Evolutionary conservation across 2,888 invertebrate species (phyloP).

Genomic region (Mermis nigrescens): DNA sequence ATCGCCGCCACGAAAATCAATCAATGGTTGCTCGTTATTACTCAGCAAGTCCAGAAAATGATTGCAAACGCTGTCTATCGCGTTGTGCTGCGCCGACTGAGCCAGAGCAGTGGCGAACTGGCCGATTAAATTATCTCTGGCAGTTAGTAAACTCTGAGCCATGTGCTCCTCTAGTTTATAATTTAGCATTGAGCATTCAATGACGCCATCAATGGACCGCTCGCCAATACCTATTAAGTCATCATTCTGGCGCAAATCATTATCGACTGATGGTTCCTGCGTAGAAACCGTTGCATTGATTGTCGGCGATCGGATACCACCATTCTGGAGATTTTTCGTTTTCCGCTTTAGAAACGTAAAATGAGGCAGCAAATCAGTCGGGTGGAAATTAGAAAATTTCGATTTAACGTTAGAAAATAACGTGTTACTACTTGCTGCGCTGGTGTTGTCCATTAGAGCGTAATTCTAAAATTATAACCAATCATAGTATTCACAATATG

Average conservation of each 20-base stretch:
- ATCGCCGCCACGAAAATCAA: conserved; percentile 1
- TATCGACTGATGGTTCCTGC: not conserved
- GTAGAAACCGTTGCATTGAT: not conserved
- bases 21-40: not conserved
- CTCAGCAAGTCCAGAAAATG: not conserved
- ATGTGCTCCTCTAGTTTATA: too few species aligned
- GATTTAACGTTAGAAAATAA: not conserved
- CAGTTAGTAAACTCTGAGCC: too few species aligned
- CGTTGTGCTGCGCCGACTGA: not conserved
- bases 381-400: not conserved
- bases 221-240: too few species aligned
- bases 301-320: not conserved
- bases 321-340: not conserved
- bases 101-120: not conserved
- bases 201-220: not conserved
- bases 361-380: not conserved
- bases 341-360: not conserved
- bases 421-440: not conserved
- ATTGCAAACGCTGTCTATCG: not conserved
- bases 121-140: not conserved
- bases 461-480: too few species aligned
- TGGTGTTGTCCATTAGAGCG: not conserved
- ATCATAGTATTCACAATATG: too few species aligned
- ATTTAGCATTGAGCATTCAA: too few species aligned
- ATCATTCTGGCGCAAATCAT: not conserved